Evolutionary conservation across 2,888 invertebrate species (phyloP).

Genomic region (Seira sanloemensis): DNA sequence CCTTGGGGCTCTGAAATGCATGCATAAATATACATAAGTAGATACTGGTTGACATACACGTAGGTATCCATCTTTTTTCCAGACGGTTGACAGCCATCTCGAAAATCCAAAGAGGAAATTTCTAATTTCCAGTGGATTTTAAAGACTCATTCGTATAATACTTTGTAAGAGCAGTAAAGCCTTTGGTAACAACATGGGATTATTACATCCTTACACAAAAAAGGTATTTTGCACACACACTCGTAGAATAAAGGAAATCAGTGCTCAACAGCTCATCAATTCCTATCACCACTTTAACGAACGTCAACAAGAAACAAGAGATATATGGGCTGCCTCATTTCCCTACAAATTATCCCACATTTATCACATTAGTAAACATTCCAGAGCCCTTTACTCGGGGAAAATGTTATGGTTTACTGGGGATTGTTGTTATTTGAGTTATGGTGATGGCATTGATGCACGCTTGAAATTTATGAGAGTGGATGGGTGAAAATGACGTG

Average conservation of each 20-base stretch:
- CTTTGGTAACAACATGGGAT: no score
- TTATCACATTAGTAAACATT: conserved; percentile 61
- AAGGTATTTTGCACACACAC: no score
- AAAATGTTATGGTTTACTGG: conserved; percentile 8
- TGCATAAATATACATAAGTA: conserved; percentile 2
- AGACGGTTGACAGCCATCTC: conserved; percentile 13
- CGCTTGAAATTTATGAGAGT: conserved; percentile 10
- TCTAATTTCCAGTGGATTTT: conserved; percentile 33
- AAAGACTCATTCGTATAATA: background rate
- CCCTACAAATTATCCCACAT: conserved; percentile 63
- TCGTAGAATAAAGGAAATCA: conserved; percentile 52
- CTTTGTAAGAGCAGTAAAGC: background rate
- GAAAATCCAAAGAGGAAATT: conserved; percentile 39
- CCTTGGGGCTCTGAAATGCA: conserved; percentile 1
- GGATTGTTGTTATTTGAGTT: background rate
- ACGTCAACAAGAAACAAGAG: conserved; percentile 37
- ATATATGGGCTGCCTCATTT: conserved; percentile 61
- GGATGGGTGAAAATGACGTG: conserved; percentile 10
- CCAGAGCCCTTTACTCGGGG: conserved; percentile 11
- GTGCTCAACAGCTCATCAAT: conserved; percentile 64
- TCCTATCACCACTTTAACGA: conserved; percentile 56
- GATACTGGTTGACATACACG: background rate
- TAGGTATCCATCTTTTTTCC: background rate
- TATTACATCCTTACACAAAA: no score
- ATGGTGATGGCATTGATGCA: conserved; percentile 14